Base-by-base conservation (phyloP, 2,113 vertebrate genomes). In the Tetraodon nigroviridis region DNA sequence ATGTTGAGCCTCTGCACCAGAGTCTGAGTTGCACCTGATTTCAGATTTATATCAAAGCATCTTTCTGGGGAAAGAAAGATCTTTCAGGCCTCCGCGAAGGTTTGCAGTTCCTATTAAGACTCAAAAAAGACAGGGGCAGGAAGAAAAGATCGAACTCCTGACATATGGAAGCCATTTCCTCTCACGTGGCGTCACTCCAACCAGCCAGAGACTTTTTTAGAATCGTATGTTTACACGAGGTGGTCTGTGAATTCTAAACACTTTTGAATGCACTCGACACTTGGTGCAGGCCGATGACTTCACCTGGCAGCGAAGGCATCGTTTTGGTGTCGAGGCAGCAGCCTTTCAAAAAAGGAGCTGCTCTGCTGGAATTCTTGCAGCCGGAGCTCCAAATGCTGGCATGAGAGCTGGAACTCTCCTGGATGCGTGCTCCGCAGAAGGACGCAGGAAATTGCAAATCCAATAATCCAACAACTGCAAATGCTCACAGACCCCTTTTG, bases 41-140 rank as follows among this genome's bases (percentile, higher is more conserved):
- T 83, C 72, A 89, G 86, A 89, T 88, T 86, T 79, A 83, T 88
- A 91, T 90, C 90, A 90, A 92, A 92, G 89, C 37, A 8, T 63
- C 46, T 63, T 81, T 71, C 45, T 61, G 68, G 51, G 7, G 50
- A 16, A 67, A 21, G 75, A 66, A 45, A 81, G 73, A 42, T 46
- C 57, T 41, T 45, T 57, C 58, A 51, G 54, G 53, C 67, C 48
- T 64, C 64, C 12, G 14, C 51, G 13, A n/a, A n/a, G n/a, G n/a
- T n/a, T 77, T 59, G 73, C 5, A 3, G 78, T 80, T 85, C 75
- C 58, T 64, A 60, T 75, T 73, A 72, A 76, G 71, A 73, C 66
- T 71, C 20, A 53, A 67, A 68, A 76, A 71, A 71, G 65, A 78
- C 72, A 11, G 65, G 64, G n/a, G n/a, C n/a, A n/a, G n/a, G 69